phyloP scores from a whole-genome alignment of 2,113 vertebrate species.

The Xenopus laevis region DNA sequence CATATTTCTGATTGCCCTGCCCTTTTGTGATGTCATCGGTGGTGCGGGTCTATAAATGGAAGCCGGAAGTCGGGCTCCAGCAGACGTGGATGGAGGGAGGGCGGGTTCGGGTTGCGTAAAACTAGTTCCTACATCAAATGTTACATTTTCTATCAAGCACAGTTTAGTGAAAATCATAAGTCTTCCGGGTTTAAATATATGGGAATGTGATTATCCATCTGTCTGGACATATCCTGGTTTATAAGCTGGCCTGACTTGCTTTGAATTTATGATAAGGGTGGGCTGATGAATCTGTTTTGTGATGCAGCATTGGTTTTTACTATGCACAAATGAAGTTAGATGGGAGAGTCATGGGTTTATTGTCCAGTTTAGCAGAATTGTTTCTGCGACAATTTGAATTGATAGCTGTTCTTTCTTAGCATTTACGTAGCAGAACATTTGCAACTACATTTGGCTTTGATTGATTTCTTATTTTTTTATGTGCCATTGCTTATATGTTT shows the following conservation, averaged over 20 bases:
- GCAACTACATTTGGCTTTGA: constrained; percentile 21
- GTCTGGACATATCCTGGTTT: constrained; percentile 24
- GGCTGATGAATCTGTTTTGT: constrained; percentile 9
- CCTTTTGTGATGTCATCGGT: no score
- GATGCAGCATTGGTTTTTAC: constrained; percentile 41
- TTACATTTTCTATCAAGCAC: background rate
- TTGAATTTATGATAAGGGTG: constrained; percentile 33
- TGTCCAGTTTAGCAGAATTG: constrained; percentile 20
- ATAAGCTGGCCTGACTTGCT: constrained; percentile 15
- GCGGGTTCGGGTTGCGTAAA: no score
- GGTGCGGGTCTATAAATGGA: no score
- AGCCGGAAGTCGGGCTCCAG: no score
- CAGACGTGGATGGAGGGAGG: no score
- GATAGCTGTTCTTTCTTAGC: constrained; percentile 36
- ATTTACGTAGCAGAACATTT: constrained; percentile 40
- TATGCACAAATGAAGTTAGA: constrained; percentile 37
- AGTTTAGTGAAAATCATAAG: background rate
- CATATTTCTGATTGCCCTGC: no score
- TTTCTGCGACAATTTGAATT: constrained; percentile 35
- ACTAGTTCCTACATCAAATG: no score
- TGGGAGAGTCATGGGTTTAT: constrained; percentile 26
- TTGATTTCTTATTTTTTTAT: constrained; percentile 33
- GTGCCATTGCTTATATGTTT: constrained; percentile 18
- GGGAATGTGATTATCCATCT: constrained; percentile 29
- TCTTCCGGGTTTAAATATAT: constrained; percentile 11